These are phyloP conservation scores for Chaetops frenatus DNA, from an alignment of 2,113 vertebrate genomes.

Conservation along the genomic window DNA sequence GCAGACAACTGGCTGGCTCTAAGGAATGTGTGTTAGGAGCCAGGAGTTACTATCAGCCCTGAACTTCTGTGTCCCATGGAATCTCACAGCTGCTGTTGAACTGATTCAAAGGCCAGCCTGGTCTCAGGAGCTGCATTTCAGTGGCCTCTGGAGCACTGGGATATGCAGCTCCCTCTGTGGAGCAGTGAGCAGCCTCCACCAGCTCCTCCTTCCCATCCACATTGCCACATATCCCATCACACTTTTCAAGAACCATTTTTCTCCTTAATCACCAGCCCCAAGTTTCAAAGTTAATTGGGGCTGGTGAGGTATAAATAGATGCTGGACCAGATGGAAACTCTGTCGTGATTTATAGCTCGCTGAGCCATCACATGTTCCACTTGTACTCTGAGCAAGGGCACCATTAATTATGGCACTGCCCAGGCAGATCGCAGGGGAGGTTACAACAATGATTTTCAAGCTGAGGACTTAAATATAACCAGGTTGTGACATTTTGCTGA, in stretches of 20 bases:
- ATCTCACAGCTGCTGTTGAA: background rate
- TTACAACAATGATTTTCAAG: slow-evolving; percentile 4
- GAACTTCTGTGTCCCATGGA: background rate
- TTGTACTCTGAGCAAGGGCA: slow-evolving; percentile 46
- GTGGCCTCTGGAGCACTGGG: background rate
- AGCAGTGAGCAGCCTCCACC: background rate
- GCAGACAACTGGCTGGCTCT: accelerated
- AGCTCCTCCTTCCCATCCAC: background rate
- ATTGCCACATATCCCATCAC: background rate
- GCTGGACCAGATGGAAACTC: slow-evolving; percentile 54
- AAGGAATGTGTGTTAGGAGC: background rate
- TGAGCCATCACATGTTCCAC: slow-evolving; percentile 68
- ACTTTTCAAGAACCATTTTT: slow-evolving; percentile 45
- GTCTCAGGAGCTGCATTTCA: accelerated
- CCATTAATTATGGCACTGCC: slow-evolving; percentile 53
- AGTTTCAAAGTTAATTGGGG: slow-evolving; percentile 61
- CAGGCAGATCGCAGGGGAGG: slow-evolving; percentile 16
- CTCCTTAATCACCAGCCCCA: slow-evolving; percentile 17
- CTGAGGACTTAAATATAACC: slow-evolving; percentile 53
- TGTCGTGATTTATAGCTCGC: slow-evolving; percentile 66
- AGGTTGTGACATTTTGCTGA: slow-evolving; percentile 44
- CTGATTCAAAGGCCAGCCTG: background rate
- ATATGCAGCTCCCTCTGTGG: background rate
- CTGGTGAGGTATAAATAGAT: slow-evolving; percentile 68
- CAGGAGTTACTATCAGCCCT: background rate